These are phyloP conservation scores for Phaethon lepturus DNA, from an alignment of 2,113 vertebrate genomes.

Conservation along the genomic window DNA sequence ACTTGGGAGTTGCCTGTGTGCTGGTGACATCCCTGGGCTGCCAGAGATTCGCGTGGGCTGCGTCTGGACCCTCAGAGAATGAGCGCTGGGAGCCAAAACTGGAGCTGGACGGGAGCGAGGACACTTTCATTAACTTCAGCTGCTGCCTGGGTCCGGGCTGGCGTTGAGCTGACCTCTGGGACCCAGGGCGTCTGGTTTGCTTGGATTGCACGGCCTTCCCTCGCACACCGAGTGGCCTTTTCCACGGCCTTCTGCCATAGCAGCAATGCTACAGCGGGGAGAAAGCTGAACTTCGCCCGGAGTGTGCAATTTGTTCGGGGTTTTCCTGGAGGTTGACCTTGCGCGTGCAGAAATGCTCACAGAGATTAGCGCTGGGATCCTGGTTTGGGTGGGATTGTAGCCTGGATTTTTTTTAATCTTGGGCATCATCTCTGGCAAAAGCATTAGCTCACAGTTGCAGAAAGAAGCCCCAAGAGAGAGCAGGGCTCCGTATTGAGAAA, in stretches of 20 bases:
- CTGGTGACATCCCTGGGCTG: not conserved
- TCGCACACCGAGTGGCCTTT: rapidly evolving
- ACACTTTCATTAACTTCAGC: not conserved
- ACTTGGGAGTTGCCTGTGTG: not conserved
- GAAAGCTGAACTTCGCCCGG: not conserved
- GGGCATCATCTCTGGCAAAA: not conserved
- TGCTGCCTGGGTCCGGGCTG: not conserved
- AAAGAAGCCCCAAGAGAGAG: not conserved
- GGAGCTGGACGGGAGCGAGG: not conserved
- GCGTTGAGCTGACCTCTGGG: not conserved
- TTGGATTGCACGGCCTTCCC: not conserved
- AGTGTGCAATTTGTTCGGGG: rapidly evolving
- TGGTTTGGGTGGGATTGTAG: not conserved
- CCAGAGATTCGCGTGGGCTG: not conserved
- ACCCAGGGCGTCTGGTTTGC: not conserved
- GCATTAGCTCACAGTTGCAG: not conserved
- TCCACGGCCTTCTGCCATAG: rapidly evolving
- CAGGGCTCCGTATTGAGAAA: not conserved
- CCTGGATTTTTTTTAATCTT: not conserved
- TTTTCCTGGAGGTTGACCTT: not conserved
- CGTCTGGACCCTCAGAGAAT: not conserved
- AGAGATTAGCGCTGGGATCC: not conserved
- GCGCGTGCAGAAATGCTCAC: rapidly evolving
- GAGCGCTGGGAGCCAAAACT: not conserved
- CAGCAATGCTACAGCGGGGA: not conserved